A percentile compares a stretch with the other conserved stretches of the same genome.
Evolutionary conservation across 2,888 invertebrate species (phyloP).

Genomic region (Nomada hirtipes): DNA sequence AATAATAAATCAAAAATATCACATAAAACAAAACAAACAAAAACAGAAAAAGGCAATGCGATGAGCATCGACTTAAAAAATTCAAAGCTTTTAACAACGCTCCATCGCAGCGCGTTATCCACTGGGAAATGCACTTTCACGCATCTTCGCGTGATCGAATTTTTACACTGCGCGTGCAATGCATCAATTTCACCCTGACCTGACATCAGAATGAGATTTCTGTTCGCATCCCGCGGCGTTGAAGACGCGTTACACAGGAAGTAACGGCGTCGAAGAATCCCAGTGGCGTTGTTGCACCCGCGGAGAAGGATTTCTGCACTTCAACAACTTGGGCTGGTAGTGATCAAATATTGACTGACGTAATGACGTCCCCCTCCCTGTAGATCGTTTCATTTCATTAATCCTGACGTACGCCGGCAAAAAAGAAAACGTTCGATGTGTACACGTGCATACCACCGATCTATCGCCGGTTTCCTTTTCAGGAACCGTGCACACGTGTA

Average conservation of each 20-base stretch:
- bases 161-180: conserved; percentile 36
- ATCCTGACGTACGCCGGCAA: conserved; percentile 35
- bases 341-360: conserved; percentile 64
- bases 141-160: neutral
- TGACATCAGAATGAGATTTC: neutral
- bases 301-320: conserved; percentile 43
- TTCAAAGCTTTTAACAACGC: neutral
- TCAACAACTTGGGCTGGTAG: conserved; percentile 21
- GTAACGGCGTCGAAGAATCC: conserved; percentile 28
- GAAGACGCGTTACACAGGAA: conserved; percentile 37
- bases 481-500: neutral
- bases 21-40: too few species aligned
- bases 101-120: neutral
- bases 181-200: conserved; percentile 52
- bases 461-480: neutral
- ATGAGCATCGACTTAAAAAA: neutral
- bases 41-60: too few species aligned
- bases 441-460: neutral
- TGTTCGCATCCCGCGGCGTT: conserved; percentile 15
- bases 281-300: conserved; percentile 49
- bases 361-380: conserved; percentile 55
- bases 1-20: too few species aligned
- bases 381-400: conserved; percentile 62
- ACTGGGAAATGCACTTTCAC: neutral
- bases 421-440: conserved; percentile 7